phyloP scores from a whole-genome alignment of 2,888 invertebrate genomes.

The Drosophila mimetica region DNA sequence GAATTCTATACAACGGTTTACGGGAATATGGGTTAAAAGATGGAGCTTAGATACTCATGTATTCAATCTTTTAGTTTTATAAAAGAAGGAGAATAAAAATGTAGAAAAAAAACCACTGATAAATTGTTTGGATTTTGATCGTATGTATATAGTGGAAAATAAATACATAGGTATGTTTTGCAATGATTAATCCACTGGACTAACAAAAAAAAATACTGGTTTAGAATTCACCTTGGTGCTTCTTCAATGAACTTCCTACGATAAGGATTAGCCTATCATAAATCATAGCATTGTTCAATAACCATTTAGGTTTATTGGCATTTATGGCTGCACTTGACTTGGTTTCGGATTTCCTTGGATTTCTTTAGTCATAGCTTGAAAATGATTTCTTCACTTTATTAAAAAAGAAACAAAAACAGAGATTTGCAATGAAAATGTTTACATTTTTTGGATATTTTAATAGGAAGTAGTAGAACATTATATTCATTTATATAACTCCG shows the following conservation, averaged over 20 bases:
- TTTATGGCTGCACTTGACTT: slow-evolving; percentile 23
- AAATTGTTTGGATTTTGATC: too few relatives aligned
- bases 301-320: slow-evolving; percentile 6
- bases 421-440: too few relatives aligned
- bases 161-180: too few relatives aligned
- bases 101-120: too few relatives aligned
- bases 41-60: too few relatives aligned
- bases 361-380: neutral
- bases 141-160: too few relatives aligned
- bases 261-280: slow-evolving; percentile 13
- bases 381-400: neutral
- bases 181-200: too few relatives aligned
- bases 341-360: neutral
- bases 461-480: neutral
- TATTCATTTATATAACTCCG: neutral
- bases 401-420: neutral
- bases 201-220: too few relatives aligned
- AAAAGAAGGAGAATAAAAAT: too few relatives aligned
- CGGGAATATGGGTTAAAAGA: too few relatives aligned
- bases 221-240: slow-evolving; percentile 6
- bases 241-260: slow-evolving; percentile 23
- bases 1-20: too few relatives aligned
- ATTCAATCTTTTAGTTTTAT: too few relatives aligned
- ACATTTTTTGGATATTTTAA: neutral
- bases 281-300: slow-evolving; percentile 18